A percentile compares a stretch with the other conserved stretches of the same genome.
Evolutionary conservation across 2,113 vertebrate genomes (phyloP).

Genomic region (Megalops atlanticus): DNA sequence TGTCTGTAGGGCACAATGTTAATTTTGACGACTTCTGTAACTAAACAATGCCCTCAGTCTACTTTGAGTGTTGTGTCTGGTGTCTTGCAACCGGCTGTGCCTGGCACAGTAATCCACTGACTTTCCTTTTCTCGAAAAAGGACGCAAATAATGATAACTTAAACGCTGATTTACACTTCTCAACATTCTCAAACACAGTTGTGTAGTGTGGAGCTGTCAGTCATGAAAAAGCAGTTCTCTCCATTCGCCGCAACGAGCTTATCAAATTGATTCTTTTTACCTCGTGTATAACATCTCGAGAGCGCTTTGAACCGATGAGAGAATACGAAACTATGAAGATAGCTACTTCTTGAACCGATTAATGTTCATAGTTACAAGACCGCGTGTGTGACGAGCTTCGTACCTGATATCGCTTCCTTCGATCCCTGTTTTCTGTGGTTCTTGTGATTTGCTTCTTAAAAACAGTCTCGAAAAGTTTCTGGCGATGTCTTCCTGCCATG

Average conservation of each 20-base stretch:
- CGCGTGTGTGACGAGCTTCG: background rate
- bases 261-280: background rate
- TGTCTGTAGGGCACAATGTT: background rate
- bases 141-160: background rate
- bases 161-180: background rate
- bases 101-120: background rate
- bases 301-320: background rate
- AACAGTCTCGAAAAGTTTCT: slow-evolving; percentile 53
- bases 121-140: background rate
- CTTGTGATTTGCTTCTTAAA: slow-evolving; percentile 39
- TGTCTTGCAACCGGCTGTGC: background rate
- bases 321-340: background rate
- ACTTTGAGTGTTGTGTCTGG: background rate
- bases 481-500: slow-evolving; percentile 54
- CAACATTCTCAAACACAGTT: background rate
- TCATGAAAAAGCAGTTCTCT: background rate
- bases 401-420: slow-evolving; percentile 24
- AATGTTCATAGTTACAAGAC: background rate
- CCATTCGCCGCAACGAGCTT: background rate
- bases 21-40: background rate
- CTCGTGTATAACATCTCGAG: background rate
- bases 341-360: no score
- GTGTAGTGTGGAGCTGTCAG: background rate
- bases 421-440: slow-evolving; percentile 27
- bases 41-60: background rate